phyloP scores from a whole-genome alignment of 2,113 vertebrate genomes.

The Gyps fulvus region DNA sequence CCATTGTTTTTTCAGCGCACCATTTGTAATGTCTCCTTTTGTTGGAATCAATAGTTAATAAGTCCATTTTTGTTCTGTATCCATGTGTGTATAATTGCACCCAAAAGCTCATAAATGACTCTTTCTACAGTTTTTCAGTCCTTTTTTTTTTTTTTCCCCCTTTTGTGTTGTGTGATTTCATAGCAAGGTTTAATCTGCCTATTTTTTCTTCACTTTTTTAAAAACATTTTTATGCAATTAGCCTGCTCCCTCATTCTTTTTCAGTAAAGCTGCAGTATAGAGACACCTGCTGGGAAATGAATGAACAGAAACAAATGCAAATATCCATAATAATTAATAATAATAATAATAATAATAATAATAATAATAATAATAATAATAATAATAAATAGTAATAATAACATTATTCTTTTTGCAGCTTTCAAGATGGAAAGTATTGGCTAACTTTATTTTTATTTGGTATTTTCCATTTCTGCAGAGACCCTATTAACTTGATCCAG shows the following conservation, averaged over 20 bases:
- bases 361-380: neutral
- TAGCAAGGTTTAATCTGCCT: neutral
- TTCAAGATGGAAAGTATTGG: neutral
- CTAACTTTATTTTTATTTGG: neutral
- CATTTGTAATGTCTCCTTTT: neutral
- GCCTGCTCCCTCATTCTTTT: slow-evolving; percentile 21
- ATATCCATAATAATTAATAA: neutral
- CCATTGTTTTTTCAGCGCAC: neutral
- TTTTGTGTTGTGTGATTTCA: neutral
- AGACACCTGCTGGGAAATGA: slow-evolving; percentile 81
- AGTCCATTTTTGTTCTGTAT: neutral
- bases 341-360: neutral
- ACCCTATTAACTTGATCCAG: neutral
- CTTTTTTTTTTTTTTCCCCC: neutral
- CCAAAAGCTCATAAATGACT: neutral
- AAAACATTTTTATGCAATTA: slow-evolving; percentile 53
- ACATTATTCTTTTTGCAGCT: neutral
- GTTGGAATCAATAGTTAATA: neutral
- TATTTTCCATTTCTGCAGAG: neutral
- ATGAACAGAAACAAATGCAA: slow-evolving; percentile 72
- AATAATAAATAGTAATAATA: neutral
- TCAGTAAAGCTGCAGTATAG: slow-evolving; percentile 75
- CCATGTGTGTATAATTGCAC: neutral
- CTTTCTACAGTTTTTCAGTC: neutral
- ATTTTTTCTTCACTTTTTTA: neutral